Evolutionary conservation across 2,113 vertebrate species (phyloP), one percentile per base, ranked within the genome.

Genomic region (Lethenteron reissneri): DNA sequence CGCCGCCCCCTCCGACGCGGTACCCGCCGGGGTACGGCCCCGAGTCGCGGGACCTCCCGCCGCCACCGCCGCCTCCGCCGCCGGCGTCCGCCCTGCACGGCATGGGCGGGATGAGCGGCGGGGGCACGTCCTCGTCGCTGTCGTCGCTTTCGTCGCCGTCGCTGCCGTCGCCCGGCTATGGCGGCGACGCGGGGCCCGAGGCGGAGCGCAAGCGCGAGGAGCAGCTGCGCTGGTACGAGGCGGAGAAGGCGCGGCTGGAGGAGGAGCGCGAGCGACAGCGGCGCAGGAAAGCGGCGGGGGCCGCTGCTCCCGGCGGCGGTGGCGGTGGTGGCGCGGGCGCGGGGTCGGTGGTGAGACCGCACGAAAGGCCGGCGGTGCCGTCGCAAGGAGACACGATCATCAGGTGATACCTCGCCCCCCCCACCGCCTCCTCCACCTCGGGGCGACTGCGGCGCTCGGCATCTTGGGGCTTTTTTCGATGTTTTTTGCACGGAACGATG

Each of bases 161-260:
- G 0, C 84, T 84, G 4, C 82, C 1, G 62, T 12, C 81, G 6
- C 89, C 87, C 11, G 64, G 64, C 64, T 68, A 68, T 2, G 94
- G 96, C 76, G 84, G 88, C 58, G 91, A 85, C 76, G 41, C 5
- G 41, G 41, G 41, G 41, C 41, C 41, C 41, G 41, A 41, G 3
- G 41, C 41, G 41, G 41, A 41, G 41, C 41, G 41, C 41, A 96
- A 97, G 70, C 79, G 94, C 2, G 92, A 99, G 75, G 94, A 99
- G 76, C 92, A 99, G 76, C 94, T 96, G 78, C 83, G 91, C 72
- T 97, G 92, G 94, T 97, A 99, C 75, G 94, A 99, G 77, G 97
- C 96, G 76, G 94, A 97, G 77, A 99, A 99, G 59, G 94, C 94
- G 0, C 86, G 92, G 3, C 83, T 99, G 72, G 94, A 96, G 72